A percentile compares a stretch with the other conserved stretches of the same genome.
Conservation (phyloP, 2,797 vertebrate genomes). For the Anguilla pacifica region DNA sequence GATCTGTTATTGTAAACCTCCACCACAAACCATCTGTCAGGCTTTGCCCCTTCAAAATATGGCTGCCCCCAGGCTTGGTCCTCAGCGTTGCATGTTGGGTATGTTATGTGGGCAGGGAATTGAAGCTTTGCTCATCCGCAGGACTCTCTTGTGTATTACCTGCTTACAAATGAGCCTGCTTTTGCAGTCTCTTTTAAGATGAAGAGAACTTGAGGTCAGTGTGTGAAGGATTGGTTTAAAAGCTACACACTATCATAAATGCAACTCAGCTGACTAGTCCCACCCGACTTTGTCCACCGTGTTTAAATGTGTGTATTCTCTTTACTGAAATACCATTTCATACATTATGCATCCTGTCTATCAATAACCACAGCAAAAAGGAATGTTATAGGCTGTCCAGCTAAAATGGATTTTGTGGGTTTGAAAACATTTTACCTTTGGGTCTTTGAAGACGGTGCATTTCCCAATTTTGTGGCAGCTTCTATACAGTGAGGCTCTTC, state of each 20-base stretch:
- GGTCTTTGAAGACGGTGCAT: constrained; percentile 29
- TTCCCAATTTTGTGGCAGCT: constrained; percentile 34
- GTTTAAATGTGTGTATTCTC: neutral
- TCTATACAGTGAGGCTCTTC: neutral
- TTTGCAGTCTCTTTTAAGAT: constrained; percentile 29
- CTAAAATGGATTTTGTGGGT: constrained; percentile 47
- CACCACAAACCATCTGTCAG: constrained; percentile 52
- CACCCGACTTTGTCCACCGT: neutral
- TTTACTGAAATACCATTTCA: constrained; percentile 33
- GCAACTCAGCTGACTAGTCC: constrained; percentile 24
- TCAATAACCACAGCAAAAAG: constrained; percentile 46
- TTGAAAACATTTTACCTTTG: constrained; percentile 47
- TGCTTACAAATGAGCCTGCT: constrained; percentile 7
- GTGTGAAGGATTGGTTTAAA: constrained; percentile 33
- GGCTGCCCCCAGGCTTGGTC: constrained; percentile 17
- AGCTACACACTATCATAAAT: constrained; percentile 25
- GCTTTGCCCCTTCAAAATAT: constrained; percentile 35
- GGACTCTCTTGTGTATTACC: constrained; percentile 39
- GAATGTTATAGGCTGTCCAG: constrained; percentile 45
- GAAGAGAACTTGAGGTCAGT: constrained; percentile 35
- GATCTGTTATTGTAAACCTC: constrained; percentile 48
- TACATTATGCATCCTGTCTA: constrained; percentile 51
- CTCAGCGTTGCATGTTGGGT: neutral
- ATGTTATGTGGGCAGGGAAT: neutral
- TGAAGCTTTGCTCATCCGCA: constrained; percentile 13